These are phyloP conservation scores for Sphinx pinastri DNA, from an alignment of 2,888 invertebrate species.

Conservation along the genomic window DNA sequence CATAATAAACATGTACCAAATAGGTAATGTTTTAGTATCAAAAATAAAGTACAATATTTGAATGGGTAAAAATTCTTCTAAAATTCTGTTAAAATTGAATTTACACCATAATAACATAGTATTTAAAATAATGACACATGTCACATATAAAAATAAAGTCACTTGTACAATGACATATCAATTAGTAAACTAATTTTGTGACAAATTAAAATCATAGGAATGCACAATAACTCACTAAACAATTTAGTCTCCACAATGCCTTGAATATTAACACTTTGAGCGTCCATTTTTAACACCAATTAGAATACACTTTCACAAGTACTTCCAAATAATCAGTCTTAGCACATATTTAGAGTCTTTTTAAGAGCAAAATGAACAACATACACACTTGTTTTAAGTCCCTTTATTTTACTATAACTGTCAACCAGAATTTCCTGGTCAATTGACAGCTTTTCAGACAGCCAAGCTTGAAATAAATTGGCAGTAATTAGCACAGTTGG, in stretches of 20 bases:
- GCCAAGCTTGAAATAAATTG: too few relatives aligned
- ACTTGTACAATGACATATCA: not conserved
- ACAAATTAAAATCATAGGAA: slow-evolving; percentile 2
- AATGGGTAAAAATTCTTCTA: not conserved
- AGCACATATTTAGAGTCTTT: too few relatives aligned
- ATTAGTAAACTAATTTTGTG: slow-evolving; percentile 6
- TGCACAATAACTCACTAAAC: not conserved
- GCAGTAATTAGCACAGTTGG: not conserved
- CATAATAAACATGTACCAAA: not conserved
- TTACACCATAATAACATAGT: not conserved
- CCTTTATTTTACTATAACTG: too few relatives aligned
- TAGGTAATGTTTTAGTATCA: not conserved
- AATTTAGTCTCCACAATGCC: not conserved
- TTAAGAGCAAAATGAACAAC: too few relatives aligned
- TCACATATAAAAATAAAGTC: not conserved
- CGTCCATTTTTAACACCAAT: not conserved
- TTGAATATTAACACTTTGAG: not conserved
- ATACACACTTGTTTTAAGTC: too few relatives aligned
- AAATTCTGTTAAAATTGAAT: not conserved
- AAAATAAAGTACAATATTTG: slow-evolving; percentile 11
- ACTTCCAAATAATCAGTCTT: too few relatives aligned
- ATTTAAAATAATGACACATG: not conserved
- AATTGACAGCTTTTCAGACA: too few relatives aligned
- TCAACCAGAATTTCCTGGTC: too few relatives aligned
- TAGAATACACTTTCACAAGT: not conserved